A percentile compares a stretch with the other conserved stretches of the same genome.
Evolutionary conservation across 1,140 invertebrate species (phyloP).

Genomic region (Pseudomyrmex concolor): DNA sequence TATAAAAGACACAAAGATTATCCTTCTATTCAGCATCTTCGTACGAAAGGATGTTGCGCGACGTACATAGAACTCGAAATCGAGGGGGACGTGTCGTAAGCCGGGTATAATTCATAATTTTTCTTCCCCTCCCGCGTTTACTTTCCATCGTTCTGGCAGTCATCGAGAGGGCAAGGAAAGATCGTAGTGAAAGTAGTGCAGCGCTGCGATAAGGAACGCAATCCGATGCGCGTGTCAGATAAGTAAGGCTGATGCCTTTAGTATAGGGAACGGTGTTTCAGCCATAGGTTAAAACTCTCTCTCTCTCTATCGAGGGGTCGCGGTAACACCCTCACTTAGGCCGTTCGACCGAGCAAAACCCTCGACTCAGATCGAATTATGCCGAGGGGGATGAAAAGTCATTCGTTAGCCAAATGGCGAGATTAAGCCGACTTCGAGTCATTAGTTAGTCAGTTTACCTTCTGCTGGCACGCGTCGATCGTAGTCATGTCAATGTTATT

Average conservation of each 20-base stretch:
- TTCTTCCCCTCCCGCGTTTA: constrained; percentile 52
- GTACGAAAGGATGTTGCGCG: background rate
- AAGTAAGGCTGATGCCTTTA: constrained; percentile 84
- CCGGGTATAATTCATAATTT: constrained; percentile 52
- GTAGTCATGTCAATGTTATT: constrained; percentile 39
- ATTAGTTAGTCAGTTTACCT: constrained; percentile 72
- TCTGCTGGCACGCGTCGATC: constrained; percentile 16
- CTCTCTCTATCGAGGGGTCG: constrained; percentile 73
- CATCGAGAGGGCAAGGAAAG: constrained; percentile 39
- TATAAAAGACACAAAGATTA: background rate
- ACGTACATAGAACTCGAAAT: background rate
- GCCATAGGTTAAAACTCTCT: constrained; percentile 74
- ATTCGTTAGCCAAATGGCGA: constrained; percentile 79
- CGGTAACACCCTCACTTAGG: constrained; percentile 75
- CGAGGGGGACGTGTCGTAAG: constrained; percentile 8
- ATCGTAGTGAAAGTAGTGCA: constrained; percentile 83
- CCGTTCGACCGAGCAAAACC: constrained; percentile 69
- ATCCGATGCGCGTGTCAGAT: constrained; percentile 86
- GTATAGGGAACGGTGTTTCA: constrained; percentile 74
- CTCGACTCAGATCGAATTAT: constrained; percentile 79
- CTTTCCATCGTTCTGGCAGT: constrained; percentile 53
- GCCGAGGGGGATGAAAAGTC: constrained; percentile 77
- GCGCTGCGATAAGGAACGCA: constrained; percentile 83
- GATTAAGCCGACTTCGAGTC: constrained; percentile 77
- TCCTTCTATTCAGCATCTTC: background rate